These are phyloP conservation scores for Gallinago jamesoni DNA, from an alignment of 2,113 vertebrate genomes.

Conservation along the genomic window DNA sequence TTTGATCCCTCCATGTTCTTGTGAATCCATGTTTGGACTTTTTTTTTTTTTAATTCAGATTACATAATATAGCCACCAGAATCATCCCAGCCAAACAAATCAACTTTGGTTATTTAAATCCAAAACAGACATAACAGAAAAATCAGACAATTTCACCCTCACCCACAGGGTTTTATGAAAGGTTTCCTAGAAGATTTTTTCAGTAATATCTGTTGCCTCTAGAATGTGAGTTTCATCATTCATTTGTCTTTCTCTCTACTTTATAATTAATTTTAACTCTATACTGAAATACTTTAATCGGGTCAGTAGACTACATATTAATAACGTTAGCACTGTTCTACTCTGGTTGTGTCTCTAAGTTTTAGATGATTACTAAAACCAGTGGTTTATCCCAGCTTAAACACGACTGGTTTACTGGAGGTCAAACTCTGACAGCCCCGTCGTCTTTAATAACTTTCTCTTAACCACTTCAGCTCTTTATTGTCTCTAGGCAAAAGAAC, in stretches of 20 bases:
- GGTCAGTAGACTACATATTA: conserved; percentile 5
- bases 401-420: not conserved
- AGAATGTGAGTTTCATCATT: not conserved
- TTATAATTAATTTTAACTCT: not conserved
- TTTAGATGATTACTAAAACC: conserved; percentile 38
- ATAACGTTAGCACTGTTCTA: not conserved
- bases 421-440: not conserved
- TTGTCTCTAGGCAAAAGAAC: not conserved
- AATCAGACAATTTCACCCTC: not conserved
- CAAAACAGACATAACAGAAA: not conserved
- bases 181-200: not conserved
- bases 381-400: conserved; percentile 30
- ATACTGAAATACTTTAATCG: not conserved
- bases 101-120: not conserved
- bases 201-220: not conserved
- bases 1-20: not conserved
- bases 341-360: not conserved
- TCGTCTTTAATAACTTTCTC: not conserved
- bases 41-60: not conserved
- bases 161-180: not conserved
- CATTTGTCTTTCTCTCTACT: not conserved
- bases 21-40: not conserved
- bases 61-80: not conserved
- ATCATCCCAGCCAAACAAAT: not conserved
- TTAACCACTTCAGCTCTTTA: not conserved